Evolutionary conservation across 1,140 invertebrate species (phyloP).

Genomic region (Aphis craccivora): DNA sequence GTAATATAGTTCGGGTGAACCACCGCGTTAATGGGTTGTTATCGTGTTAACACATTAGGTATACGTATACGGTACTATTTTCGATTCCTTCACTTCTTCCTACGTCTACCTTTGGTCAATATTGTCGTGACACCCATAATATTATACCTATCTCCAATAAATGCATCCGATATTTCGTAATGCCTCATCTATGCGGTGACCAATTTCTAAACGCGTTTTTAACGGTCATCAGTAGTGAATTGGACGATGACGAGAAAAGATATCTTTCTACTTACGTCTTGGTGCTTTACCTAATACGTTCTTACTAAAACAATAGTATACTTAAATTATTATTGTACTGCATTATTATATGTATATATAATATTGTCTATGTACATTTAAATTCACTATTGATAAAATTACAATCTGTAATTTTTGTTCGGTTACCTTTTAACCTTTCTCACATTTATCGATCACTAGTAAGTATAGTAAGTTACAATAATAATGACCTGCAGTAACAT

Average conservation of each 20-base stretch:
- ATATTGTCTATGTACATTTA: not conserved
- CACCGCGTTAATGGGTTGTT: not conserved
- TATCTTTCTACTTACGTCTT: not conserved
- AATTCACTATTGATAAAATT: not conserved
- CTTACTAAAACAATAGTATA: not conserved
- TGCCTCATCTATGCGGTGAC: not conserved
- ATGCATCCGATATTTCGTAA: fast-evolving
- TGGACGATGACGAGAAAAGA: not conserved
- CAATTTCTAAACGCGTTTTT: not conserved
- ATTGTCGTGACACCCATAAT: not conserved
- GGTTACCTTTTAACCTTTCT: not conserved
- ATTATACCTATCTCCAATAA: not conserved
- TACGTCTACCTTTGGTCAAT: not conserved
- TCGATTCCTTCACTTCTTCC: not conserved
- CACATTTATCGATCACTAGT: not conserved
- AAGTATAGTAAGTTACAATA: no score
- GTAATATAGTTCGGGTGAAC: not conserved
- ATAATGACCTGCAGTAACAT: not conserved
- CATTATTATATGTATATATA: not conserved
- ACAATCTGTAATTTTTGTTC: not conserved
- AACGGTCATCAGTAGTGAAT: not conserved
- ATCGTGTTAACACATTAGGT: not conserved
- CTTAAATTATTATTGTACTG: no score
- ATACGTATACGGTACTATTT: not conserved
- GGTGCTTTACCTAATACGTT: no score